These are phyloP conservation scores for Daboia siamensis DNA, from an alignment of 2,113 vertebrate species.

Conservation along the genomic window DNA sequence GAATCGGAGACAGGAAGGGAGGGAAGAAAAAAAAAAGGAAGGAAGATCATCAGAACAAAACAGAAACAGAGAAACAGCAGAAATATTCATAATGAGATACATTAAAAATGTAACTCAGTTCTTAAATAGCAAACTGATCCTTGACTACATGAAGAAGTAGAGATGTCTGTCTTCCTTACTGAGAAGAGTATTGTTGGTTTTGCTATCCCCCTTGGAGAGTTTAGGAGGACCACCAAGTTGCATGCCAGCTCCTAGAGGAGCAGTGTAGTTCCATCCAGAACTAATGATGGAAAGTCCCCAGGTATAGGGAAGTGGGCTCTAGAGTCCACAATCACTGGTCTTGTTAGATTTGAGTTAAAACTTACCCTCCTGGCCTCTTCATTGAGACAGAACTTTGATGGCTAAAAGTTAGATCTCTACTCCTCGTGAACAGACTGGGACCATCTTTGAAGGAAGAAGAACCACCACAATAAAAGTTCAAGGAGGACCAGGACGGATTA, in stretches of 20 bases:
- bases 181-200: neutral
- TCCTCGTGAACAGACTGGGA: neutral
- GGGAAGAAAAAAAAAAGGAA: neutral
- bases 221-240: neutral
- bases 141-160: neutral
- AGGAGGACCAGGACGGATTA: neutral
- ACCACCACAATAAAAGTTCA: neutral
- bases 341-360: neutral
- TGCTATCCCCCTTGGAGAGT: neutral
- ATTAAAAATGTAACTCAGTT: neutral
- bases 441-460: neutral
- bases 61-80: neutral
- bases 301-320: neutral
- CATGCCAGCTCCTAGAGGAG: neutral
- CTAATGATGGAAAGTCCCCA: neutral
- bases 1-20: slow-evolving; percentile 28
- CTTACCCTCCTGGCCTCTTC: neutral
- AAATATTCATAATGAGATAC: neutral
- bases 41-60: neutral
- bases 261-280: neutral
- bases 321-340: neutral
- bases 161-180: neutral
- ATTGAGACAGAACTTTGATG: neutral
- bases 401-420: neutral
- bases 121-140: neutral